Evolutionary conservation across 2,113 vertebrate species (phyloP), one percentile per base, ranked within the genome.

Genomic region (Pygoscelis antarcticus): DNA sequence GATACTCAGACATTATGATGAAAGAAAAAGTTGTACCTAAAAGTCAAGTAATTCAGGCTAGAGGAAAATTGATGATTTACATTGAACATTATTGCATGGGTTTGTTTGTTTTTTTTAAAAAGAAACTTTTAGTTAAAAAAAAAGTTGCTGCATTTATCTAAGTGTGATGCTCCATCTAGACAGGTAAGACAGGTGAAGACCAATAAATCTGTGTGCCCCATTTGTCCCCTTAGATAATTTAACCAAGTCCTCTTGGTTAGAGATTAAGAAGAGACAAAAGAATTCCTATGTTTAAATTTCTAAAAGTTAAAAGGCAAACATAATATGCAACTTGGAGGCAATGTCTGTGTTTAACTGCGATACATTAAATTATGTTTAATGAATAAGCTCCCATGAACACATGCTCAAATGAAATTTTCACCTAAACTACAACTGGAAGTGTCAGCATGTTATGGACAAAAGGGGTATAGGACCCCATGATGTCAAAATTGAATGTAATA

Each of bases 401-500:
- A 12, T 2, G 16, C 29, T 79, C 54, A 83, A 57, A 64, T 9
- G 10, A n/a, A 75, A 54, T 20, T 84, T 36, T 57, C 36, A 89
- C 44, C 52, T 32, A 6, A 66, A 64, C 38, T 40, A 34, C 69
- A 75, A 65, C 14, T 40, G 66, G 7, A 40, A 80, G 44, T 6
- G 8, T 14, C 2, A 0, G 3, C 7, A 49, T 26, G 26, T 52
- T 70, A 60, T 3, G 4, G 23, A 70, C 2, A 34, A n/a, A 68
- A 26, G 4, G 13, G 7, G 5, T 13, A 70, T 14, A 58, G 27
- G 30, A 55, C 7, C 20, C 7, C 26, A 61, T 3, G 9, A 40
- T 12, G 9, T 36, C 52, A 58, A 89, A 77, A 54, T 0, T 26
- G 12, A 57, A 52, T 8, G 32, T 11, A 64, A 77, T 6, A 3